phyloP scores from a whole-genome alignment of 2,888 invertebrate species.

The Phorcus lineatus region DNA sequence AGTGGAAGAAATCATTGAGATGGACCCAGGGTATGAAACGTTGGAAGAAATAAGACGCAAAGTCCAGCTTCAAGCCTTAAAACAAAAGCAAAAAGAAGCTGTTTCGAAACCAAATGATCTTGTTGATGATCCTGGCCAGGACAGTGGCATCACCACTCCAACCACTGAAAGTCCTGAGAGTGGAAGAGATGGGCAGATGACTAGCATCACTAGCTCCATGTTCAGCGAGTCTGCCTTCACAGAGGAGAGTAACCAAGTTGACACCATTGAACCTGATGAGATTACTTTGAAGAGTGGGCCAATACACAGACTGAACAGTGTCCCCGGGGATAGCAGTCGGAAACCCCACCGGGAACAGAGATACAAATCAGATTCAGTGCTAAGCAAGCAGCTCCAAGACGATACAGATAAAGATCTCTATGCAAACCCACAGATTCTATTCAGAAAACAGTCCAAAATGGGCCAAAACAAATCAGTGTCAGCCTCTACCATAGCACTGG shows the following conservation, averaged over 20 bases:
- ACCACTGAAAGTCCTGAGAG: slow-evolving; percentile 31
- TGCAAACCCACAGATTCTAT: slow-evolving; percentile 59
- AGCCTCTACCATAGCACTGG: background rate
- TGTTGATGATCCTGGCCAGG: slow-evolving; percentile 23
- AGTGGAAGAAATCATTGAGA: slow-evolving; percentile 36
- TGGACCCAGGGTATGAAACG: slow-evolving; percentile 58
- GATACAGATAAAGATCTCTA: slow-evolving; percentile 49
- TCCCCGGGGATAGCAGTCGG: background rate
- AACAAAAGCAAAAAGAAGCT: background rate
- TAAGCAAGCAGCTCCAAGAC: background rate
- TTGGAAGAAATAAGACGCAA: slow-evolving; percentile 51
- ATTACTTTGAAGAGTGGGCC: background rate
- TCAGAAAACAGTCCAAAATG: slow-evolving; percentile 52
- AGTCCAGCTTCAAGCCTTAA: slow-evolving; percentile 32
- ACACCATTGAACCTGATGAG: background rate
- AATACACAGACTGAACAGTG: background rate
- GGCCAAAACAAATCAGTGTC: slow-evolving; percentile 1
- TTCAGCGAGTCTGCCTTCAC: slow-evolving; percentile 27
- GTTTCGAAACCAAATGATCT: background rate
- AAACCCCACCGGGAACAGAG: background rate
- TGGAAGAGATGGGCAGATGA: slow-evolving; percentile 24
- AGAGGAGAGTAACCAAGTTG: background rate
- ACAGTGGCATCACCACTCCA: slow-evolving; percentile 45
- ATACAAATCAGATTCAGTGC: slow-evolving; percentile 11
- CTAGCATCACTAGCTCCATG: slow-evolving; percentile 32